A percentile compares a stretch with the other conserved stretches of the same genome.
Evolutionary conservation across 2,113 vertebrate species (phyloP).

Genomic region (Lycocorax pyrrhopterus): DNA sequence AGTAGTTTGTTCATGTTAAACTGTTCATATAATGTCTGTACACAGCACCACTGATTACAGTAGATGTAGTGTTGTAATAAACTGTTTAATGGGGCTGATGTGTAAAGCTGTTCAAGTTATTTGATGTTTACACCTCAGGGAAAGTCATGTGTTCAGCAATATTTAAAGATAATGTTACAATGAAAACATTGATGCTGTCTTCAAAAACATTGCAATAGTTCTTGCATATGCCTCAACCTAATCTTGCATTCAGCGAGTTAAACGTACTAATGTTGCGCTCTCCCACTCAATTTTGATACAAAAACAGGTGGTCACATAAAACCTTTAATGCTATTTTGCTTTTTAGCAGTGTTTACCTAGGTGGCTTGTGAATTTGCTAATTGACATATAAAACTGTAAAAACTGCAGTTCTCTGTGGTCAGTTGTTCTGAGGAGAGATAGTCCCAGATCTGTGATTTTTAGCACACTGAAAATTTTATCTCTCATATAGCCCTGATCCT

Average conservation of each 20-base stretch:
- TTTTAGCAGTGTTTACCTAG: conserved; percentile 74
- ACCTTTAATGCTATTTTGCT: conserved; percentile 75
- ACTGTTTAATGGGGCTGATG: conserved; percentile 94
- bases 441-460: conserved; percentile 15
- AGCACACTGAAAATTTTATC: conserved; percentile 11
- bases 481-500: conserved; percentile 7
- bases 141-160: conserved; percentile 85
- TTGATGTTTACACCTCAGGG: conserved; percentile 88
- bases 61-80: conserved; percentile 99
- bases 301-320: conserved; percentile 66
- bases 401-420: conserved; percentile 61
- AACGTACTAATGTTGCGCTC: conserved; percentile 72
- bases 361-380: conserved; percentile 74
- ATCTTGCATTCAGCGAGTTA: conserved; percentile 73
- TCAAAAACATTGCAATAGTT: conserved; percentile 74
- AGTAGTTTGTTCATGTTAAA: conserved; percentile 87
- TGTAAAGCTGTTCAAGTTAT: conserved; percentile 88
- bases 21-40: conserved; percentile 93
- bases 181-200: conserved; percentile 76
- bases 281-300: conserved; percentile 72
- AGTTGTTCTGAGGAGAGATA: conserved; percentile 20
- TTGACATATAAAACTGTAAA: conserved; percentile 73
- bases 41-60: conserved; percentile 94
- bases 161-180: conserved; percentile 80
- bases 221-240: conserved; percentile 75